Evolutionary conservation across 2,113 vertebrate genomes (phyloP).

Genomic region (Alligator mississippiensis): DNA sequence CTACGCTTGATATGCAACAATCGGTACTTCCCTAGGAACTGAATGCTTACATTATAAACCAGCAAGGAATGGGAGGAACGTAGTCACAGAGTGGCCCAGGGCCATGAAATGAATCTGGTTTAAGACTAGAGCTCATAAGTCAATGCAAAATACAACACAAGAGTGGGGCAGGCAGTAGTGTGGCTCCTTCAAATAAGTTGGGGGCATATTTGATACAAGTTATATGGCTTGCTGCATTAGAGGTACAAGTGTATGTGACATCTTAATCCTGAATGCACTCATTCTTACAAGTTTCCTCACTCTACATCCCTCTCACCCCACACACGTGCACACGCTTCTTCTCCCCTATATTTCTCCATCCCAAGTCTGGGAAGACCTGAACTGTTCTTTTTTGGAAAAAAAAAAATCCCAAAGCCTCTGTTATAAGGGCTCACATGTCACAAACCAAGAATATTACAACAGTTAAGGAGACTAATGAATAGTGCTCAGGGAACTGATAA

Average conservation of each 20-base stretch:
- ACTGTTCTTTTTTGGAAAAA: no score
- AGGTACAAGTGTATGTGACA: not conserved
- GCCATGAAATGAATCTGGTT: not conserved
- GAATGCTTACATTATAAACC: not conserved
- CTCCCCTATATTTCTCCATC: rapidly evolving
- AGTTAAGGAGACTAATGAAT: conserved; percentile 3
- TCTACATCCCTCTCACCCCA: not conserved
- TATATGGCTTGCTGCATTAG: not conserved
- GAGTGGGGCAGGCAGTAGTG: not conserved
- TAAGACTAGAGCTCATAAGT: not conserved
- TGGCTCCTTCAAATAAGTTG: not conserved
- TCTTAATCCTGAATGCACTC: not conserved
- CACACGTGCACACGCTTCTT: not conserved
- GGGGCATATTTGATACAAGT: not conserved
- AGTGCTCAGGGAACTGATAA: not conserved
- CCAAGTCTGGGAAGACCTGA: not conserved
- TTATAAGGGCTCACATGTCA: not conserved
- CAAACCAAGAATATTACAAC: not conserved
- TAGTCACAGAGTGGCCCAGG: not conserved
- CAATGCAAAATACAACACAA: rapidly evolving
- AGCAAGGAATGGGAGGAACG: not conserved
- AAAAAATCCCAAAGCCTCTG: no score
- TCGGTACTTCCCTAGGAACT: not conserved
- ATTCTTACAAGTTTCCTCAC: not conserved
- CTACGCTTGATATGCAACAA: not conserved